phyloP scores from a whole-genome alignment of 1,140 invertebrate genomes.

The fruit fly (Drosophila melanogaster) region Release_6_plus_ISO1_MT NT_033777.3:11266501-11267000 shows the following conservation, averaged over 20 bases:
- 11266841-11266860: neutral
- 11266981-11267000: constrained; percentile 68
- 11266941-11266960: constrained; percentile 68
- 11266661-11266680: neutral
- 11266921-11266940: constrained; percentile 81
- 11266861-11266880: neutral
- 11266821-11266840: constrained; percentile 59
- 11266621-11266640: no score
- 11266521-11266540: constrained; percentile 58
- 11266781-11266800: constrained; percentile 84
- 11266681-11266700: neutral
- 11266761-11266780: constrained; percentile 84
- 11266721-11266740: constrained; percentile 82
- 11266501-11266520: constrained; percentile 45
- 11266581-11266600: no score
- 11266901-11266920: constrained; percentile 66
- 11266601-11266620: no score
- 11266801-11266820: constrained; percentile 81
- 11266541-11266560: constrained; percentile 38
- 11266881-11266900: neutral
- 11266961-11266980: constrained; percentile 77
- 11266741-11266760: constrained; percentile 83
- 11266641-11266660: neutral
- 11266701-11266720: constrained; percentile 39
- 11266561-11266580: no score